Conservation (phyloP, 2,888 invertebrate species). For the Nymphalis polychloros region DNA sequence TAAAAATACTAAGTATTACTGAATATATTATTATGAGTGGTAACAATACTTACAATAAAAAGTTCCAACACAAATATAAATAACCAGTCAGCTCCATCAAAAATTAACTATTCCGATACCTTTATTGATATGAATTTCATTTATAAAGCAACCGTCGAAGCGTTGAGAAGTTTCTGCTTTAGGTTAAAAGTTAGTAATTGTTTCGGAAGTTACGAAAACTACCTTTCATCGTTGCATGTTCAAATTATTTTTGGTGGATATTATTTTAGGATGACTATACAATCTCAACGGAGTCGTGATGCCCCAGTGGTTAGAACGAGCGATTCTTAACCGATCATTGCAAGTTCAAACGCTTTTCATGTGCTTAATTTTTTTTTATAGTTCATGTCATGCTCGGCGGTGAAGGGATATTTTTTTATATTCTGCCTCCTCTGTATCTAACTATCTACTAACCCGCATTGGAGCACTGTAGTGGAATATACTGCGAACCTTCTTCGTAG, state of each 20-base stretch:
- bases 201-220: not conserved
- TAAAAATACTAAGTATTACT: too few relatives aligned
- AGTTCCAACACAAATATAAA: too few relatives aligned
- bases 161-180: not conserved
- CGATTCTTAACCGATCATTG: not conserved
- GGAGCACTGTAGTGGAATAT: too few relatives aligned
- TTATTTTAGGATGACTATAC: not conserved
- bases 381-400: too few relatives aligned
- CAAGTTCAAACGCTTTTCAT: too few relatives aligned
- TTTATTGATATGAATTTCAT: constrained; percentile 21
- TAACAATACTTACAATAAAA: too few relatives aligned
- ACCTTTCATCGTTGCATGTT: not conserved
- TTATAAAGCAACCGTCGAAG: constrained; percentile 4
- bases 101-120: not conserved
- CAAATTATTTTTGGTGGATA: not conserved
- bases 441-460: too few relatives aligned
- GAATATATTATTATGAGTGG: too few relatives aligned
- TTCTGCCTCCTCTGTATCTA: too few relatives aligned
- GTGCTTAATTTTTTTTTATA: too few relatives aligned
- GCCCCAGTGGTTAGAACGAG: not conserved
- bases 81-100: not conserved
- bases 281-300: not conserved
- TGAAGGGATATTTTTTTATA: too few relatives aligned
- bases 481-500: too few relatives aligned
- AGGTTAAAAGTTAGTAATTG: constrained; percentile 2